These are phyloP conservation scores for Sternotherus odoratus DNA, from an alignment of 2,797 vertebrate species.

Conservation along the genomic window DNA sequence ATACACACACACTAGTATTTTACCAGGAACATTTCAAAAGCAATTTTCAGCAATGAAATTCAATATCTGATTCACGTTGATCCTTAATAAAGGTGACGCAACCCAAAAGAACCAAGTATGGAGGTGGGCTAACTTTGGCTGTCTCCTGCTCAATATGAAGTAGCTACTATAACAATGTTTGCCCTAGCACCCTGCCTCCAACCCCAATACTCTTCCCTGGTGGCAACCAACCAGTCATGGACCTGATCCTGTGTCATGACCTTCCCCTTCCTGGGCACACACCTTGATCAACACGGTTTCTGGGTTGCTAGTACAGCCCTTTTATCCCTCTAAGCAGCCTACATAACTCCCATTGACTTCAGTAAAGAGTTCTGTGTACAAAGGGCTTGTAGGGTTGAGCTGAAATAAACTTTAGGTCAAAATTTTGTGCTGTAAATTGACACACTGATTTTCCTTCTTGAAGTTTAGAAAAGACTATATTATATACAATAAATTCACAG, in stretches of 20 bases:
- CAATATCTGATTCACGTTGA: conserved; percentile 42
- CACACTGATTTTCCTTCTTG: not conserved
- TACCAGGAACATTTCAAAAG: conserved; percentile 19
- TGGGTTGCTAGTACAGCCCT: too few relatives aligned
- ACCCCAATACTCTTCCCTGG: conserved; percentile 2
- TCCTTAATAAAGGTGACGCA: conserved; percentile 37
- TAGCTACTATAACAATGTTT: conserved; percentile 40
- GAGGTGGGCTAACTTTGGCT: conserved; percentile 12
- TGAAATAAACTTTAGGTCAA: not conserved
- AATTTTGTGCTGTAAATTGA: not conserved
- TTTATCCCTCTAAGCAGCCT: not conserved
- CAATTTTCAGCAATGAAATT: conserved; percentile 42
- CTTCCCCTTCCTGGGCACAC: not conserved
- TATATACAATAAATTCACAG: not conserved
- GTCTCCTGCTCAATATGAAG: conserved; percentile 43
- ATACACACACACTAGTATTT: conserved; percentile 19
- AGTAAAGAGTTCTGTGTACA: not conserved
- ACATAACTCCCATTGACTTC: not conserved
- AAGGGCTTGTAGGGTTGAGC: not conserved
- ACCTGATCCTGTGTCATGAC: not conserved
- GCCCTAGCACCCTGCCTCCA: not conserved
- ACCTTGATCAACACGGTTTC: not conserved
- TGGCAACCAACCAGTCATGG: not conserved
- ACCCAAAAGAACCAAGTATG: not conserved
- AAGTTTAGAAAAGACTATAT: not conserved